Base-by-base conservation (phyloP, 2,888 invertebrate species). In the Neuroscelio doddi region DNA sequence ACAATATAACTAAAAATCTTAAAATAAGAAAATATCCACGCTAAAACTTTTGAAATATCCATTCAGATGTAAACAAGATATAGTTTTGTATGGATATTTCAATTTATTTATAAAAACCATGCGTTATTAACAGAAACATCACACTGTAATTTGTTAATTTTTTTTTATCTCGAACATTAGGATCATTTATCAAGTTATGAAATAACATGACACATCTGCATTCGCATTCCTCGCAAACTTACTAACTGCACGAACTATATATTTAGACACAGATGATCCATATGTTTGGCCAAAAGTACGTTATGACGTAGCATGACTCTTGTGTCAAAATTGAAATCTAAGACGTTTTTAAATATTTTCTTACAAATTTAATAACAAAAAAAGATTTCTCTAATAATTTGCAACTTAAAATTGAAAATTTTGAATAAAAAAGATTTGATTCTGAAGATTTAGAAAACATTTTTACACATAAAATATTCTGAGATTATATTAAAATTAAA, bases 221-320 rank as follows among this genome's bases (percentile, higher is more conserved):
- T 50, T 45, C 36, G 59, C 59, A 64, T 61, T 66, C 52, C 50
- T 44, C 45, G 10, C 30, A 14, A 27, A 66, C 66, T 66, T 66
- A 66, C 66, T 46, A 57, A 58, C 44, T 66, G 36, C 55, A 52
- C 46, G 42, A 52, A 58, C 53, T 57, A 58, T 66, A 62, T 62
- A 55, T 66, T 58, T 53, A 66, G 65, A 61, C 56, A 47, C 61
- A 38, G 56, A 64, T 55, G 59, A 58, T 62, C 57, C 66, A 61
- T 45, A 58, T 34, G 62, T 46, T 58, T 50, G 29, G 52, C 50
- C 61, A 62, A 57, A 65, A 47, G 29, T 56, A 46, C 47, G 21
- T 45, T 16, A n/a, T 17, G 17, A 17, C 17, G 38, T 5, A n/a
- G 2, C 8, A 17, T 17, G 5, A 5, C 5, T 21, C 21, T 21